Percentiles rank a stretch among this genome's conserved stretches.
Evolutionary conservation across 2,113 vertebrate genomes (phyloP).

Genomic region (Poecile atricapillus): DNA sequence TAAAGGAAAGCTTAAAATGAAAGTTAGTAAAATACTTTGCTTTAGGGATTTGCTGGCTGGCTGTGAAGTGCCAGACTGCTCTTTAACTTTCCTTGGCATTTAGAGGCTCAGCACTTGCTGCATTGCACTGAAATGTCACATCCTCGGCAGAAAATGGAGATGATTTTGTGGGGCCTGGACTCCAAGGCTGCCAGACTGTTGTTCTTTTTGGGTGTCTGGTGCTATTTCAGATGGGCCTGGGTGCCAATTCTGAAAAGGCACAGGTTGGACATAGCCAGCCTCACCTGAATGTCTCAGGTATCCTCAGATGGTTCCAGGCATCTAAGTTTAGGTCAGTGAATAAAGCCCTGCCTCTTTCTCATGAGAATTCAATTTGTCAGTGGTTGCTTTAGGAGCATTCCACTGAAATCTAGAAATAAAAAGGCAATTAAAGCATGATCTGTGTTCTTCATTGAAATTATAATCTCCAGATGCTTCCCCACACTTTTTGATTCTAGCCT

Average conservation of each 20-base stretch:
- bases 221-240: not conserved
- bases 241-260: not conserved
- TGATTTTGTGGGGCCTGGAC: not conserved
- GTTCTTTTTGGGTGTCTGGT: not conserved
- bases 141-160: not conserved
- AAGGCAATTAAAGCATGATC: not conserved
- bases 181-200: not conserved
- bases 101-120: not conserved
- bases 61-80: not conserved
- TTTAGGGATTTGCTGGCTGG: not conserved
- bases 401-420: not conserved
- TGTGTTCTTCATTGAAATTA: not conserved
- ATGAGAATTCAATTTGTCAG: not conserved
- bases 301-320: not conserved
- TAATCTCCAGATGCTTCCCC: not conserved
- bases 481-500: not conserved
- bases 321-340: not conserved
- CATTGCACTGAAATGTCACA: slow-evolving; percentile 1
- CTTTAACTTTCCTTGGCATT: not conserved
- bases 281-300: not conserved
- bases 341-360: not conserved
- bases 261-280: rapidly evolving
- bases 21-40: not conserved
- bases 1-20: not conserved
- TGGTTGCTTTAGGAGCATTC: not conserved